Evolutionary conservation across 2,888 invertebrate genomes (phyloP), one percentile per base, ranked within the genome.

Genomic region (Congeria kusceri): DNA sequence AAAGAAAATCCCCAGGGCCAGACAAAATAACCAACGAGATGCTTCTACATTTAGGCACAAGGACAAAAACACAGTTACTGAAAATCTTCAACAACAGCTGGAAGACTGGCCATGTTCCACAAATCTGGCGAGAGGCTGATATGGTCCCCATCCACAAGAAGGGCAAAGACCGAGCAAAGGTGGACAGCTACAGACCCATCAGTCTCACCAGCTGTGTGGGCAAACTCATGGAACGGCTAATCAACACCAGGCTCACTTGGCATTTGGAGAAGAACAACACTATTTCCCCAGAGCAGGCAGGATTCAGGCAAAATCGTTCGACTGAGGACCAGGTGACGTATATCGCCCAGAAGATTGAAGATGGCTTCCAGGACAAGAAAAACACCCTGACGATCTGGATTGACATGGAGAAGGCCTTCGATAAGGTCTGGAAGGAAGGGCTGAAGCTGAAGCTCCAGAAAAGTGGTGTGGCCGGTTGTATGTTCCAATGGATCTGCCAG

Each of bases 141-240:
- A 67, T 67, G 58, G 58, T 44, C 27, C 77, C 77, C 11, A 68
- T 80, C 20, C 58, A 23, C n/a, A 80, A 77, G 58, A 64, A 65
- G 32, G 69, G 77, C 0, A 78, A 78, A 39, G 46, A 69, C 59
- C 59, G 28, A 23, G 61, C 58, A 13, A 66, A 67, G 25, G 69
- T 72, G 15, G 64, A 69, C 23, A 79, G 44, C 25, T 58, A 25
- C n/a, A 20, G 39, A 5, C 58, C 62, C 9, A 49, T 62, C 15
- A 39, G 39, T 39, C 9, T 39, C 3, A 39, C 11, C 39, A 39
- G 39, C 5, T 39, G 39, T 39, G 11, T 39, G 3, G 11, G 9
- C 3, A 39, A 39, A 39, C 9, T 9, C 3, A 47, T 77, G 53
- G 69, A 70, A 44, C 57, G 56, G 18, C 39, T 39, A 13, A 39